Base-by-base conservation (phyloP, 1,140 invertebrate species). In the Gryon sp. region DNA sequence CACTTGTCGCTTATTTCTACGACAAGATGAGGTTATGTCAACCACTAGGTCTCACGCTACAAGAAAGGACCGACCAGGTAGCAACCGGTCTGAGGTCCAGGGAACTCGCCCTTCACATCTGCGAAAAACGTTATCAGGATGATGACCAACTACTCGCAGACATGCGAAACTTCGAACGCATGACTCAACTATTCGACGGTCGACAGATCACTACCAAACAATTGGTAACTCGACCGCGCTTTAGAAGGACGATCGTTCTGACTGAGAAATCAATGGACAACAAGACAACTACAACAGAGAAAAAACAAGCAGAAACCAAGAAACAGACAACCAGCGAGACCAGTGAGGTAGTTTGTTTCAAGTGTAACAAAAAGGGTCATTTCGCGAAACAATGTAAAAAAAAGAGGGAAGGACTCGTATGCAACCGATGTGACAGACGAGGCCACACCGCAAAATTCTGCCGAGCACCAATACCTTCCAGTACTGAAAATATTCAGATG, bases 11-110 rank as follows among this genome's bases (percentile, higher is more conserved):
- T 24, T 50, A 52, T 43, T 65, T 40, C 16, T 65, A 41, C 15
- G 45, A 65, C 8, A 65, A 74, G 16, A 12, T 74, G 16, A 12
- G 62, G 1, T 19, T 75, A 4, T 75, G 53, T 26, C 41, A 30
- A 30, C 16, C 11, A 2, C 7, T 59, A 2, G n/a, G n/a, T n/a
- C n/a, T n/a, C n/a, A n/a, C n/a, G n/a, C 18, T 46, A 6, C 43
- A 14, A 3, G 46, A 50, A n/a, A 34, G 32, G 0, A 50, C 32
- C 12, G 22, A 11, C n/a, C 15, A 7, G n/a, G 46, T 50, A 0
- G 30, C 46, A 3, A n/a, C 46, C 1, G 46, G 30, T 2, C 6
- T 50, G 1, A 15, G 26, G 1, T 50, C 28, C 4, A 4, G 30
- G 1, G 26, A 48, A 1, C n/a, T 48, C 15, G 26, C 45, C 1